Base-by-base conservation (phyloP, 1,140 invertebrate species). In the Habropoda laboriosa region DNA sequence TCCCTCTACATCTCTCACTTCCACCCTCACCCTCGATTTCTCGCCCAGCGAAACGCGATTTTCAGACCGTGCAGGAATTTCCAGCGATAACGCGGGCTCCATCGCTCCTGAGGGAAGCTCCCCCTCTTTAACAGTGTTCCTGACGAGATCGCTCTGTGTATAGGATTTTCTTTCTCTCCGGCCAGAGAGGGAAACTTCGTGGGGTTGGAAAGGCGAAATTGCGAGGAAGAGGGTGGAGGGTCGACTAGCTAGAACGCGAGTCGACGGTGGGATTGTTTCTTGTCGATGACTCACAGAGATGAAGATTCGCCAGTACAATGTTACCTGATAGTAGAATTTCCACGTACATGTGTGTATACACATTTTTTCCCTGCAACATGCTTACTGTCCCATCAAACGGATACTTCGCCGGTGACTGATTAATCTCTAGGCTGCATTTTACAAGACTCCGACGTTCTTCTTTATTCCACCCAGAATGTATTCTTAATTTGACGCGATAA, bases 71-170 rank as follows among this genome's bases (percentile, higher is more conserved):
- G 47, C 16, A 4, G 63, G 40, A 70, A 77, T 60, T 70, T 27
- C 5, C n/a, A 38, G 10, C 18, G 75, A 77, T 77, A 77, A 70
- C 75, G 49, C 16, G 18, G 0, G 13, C 72, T 18, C n/a, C 5
- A 27, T 38, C 18, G 3, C 10, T 45, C 42, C 63, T 58, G 8
- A n/a, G 30, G 42, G 27, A 38, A 1, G 18, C 24, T 10, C 27
- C n/a, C 30, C 57, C 30, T 58, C 6, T n/a, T 60, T 35, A 12
- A 16, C 16, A 27, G 27, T 57, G 24, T 64, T 64, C 21, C 61
- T 24, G 30, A 3, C 42, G 27, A 16, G 18, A 12, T n/a, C 35
- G 38, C 4, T 13, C 5, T 24, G 13, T 47, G 16, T 55, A 10
- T 24, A n/a, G n/a, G n/a, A 12, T 30, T 18, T 42, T 13, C 16